phyloP scores from a whole-genome alignment of 2,888 invertebrate species.

The Dryobota labecula region DNA sequence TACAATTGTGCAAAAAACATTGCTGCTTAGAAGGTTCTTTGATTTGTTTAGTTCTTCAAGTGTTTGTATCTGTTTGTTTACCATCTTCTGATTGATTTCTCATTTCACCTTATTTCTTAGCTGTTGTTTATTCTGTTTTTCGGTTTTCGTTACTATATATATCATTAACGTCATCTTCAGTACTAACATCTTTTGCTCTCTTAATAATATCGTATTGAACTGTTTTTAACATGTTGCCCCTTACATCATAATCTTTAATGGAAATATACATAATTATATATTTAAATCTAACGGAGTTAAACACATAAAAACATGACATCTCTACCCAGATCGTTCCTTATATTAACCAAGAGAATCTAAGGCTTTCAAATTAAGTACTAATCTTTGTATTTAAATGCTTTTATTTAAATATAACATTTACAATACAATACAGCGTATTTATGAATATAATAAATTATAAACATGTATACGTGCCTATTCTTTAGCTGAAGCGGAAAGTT shows the following conservation, averaged over 20 bases:
- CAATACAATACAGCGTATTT: slow-evolving; percentile 62
- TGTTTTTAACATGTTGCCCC: not conserved
- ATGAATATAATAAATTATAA: slow-evolving; percentile 64
- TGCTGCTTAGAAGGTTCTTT: slow-evolving; percentile 14
- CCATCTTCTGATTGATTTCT: not conserved
- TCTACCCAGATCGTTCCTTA: slow-evolving; percentile 9
- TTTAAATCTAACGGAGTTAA: not conserved
- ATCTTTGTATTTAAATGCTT: slow-evolving; percentile 60
- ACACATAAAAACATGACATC: slow-evolving; percentile 13
- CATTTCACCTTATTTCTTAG: not conserved
- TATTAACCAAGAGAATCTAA: slow-evolving; percentile 13
- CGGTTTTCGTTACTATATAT: not conserved
- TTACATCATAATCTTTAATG: not conserved
- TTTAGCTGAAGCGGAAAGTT: slow-evolving; percentile 31
- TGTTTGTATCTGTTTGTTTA: not conserved
- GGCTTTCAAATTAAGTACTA: slow-evolving; percentile 54
- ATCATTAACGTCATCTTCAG: not conserved
- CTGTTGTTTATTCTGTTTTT: not conserved
- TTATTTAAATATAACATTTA: slow-evolving; percentile 61
- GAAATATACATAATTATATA: slow-evolving; percentile 5
- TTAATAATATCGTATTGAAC: not conserved
- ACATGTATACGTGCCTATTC: slow-evolving; percentile 52
- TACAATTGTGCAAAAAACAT: slow-evolving; percentile 14
- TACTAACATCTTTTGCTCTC: not conserved
- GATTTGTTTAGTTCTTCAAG: slow-evolving; percentile 1